phyloP scores from a whole-genome alignment of 2,113 vertebrate species.

The Mus musculus region DNA sequence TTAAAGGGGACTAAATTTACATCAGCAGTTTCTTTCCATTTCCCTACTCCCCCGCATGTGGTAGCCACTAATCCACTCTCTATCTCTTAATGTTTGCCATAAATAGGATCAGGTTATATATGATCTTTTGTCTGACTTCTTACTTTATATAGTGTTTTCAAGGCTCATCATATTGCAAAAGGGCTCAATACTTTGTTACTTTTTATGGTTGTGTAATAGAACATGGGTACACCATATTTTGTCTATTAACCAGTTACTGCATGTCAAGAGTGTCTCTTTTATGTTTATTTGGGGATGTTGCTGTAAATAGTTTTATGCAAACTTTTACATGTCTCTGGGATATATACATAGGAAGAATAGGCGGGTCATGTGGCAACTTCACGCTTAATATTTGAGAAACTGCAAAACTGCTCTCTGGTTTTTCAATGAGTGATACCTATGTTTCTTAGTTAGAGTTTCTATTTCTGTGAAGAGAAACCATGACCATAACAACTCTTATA shows the following conservation, averaged over 20 bases:
- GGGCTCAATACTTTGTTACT: background rate
- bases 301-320: background rate
- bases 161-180: background rate
- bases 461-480: background rate
- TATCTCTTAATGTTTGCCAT: background rate
- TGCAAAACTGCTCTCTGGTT: slow-evolving; percentile 6
- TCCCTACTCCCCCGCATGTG: background rate
- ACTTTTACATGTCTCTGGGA: background rate
- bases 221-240: background rate
- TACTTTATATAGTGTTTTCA: background rate
- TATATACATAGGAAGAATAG: background rate
- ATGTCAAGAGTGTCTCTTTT: background rate
- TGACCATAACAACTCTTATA: background rate
- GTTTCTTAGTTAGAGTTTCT: background rate
- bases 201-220: background rate
- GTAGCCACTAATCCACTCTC: background rate
- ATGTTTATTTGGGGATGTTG: background rate
- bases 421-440: background rate
- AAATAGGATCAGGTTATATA: background rate
- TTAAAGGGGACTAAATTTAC: background rate
- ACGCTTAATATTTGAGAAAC: background rate
- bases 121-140: background rate
- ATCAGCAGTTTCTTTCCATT: background rate
- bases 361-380: background rate
- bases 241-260: background rate